Evolutionary conservation across 2,888 invertebrate genomes (phyloP).

Genomic region (Periphyllus acericola): DNA sequence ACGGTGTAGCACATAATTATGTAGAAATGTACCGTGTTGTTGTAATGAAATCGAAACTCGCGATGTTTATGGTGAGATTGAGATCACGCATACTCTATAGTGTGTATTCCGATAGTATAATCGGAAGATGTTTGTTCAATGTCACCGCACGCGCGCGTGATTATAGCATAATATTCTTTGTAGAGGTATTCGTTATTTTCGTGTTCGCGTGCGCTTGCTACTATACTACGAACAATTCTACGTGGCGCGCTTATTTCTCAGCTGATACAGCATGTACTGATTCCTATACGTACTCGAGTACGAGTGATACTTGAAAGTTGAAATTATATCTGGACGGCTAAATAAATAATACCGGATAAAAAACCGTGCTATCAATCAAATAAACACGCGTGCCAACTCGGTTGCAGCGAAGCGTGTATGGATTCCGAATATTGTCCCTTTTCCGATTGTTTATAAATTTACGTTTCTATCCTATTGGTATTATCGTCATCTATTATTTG

Average conservation of each 20-base stretch:
- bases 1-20: no score
- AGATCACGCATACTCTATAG: background rate
- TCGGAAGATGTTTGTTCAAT: slow-evolving; percentile 6
- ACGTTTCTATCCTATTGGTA: no score
- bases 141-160: background rate
- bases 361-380: no score
- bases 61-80: background rate
- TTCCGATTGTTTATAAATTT: no score
- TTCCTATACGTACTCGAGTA: background rate
- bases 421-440: no score
- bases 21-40: background rate
- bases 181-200: background rate
- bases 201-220: background rate
- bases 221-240: background rate
- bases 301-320: background rate
- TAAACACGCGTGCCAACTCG: no score
- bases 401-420: no score
- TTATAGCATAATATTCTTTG: no score
- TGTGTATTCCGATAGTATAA: background rate
- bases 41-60: background rate
- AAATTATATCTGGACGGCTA: no score
- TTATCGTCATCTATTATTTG: no score
- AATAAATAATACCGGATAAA: no score
- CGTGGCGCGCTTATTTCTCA: background rate
- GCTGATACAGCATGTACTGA: background rate